These are phyloP conservation scores for Pteruthius melanotis DNA, from an alignment of 2,113 vertebrate species.

Conservation along the genomic window DNA sequence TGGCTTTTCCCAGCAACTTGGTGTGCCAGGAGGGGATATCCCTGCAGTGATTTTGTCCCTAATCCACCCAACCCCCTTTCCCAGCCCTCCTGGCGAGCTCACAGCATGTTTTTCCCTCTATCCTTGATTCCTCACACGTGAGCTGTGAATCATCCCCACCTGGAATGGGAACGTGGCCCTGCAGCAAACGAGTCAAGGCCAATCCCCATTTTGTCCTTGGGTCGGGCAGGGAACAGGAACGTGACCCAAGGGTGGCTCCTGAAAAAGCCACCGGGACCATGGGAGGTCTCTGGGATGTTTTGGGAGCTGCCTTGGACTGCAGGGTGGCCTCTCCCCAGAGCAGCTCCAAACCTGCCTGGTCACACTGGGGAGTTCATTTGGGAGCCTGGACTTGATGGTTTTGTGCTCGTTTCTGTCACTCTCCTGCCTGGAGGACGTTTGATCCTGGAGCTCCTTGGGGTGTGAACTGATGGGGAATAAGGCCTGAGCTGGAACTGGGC, in stretches of 20 bases:
- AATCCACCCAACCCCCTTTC: accelerated
- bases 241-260: background rate
- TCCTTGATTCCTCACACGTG: accelerated
- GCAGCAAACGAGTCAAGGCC: background rate
- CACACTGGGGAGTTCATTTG: too few species aligned
- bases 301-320: background rate
- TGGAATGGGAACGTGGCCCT: background rate
- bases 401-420: background rate
- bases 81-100: background rate
- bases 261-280: accelerated
- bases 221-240: background rate
- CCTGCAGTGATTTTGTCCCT: background rate
- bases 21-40: accelerated
- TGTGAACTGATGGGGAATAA: accelerated
- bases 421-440: accelerated
- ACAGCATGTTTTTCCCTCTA: accelerated
- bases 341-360: background rate
- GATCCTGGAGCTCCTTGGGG: accelerated
- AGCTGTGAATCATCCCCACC: background rate
- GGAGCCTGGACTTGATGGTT: background rate
- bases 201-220: background rate
- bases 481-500: background rate
- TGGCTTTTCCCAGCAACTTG: background rate
- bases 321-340: background rate
- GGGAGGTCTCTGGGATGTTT: background rate